These are phyloP conservation scores for Papilio dardanus DNA, from an alignment of 1,140 invertebrate genomes.

Conservation along the genomic window DNA sequence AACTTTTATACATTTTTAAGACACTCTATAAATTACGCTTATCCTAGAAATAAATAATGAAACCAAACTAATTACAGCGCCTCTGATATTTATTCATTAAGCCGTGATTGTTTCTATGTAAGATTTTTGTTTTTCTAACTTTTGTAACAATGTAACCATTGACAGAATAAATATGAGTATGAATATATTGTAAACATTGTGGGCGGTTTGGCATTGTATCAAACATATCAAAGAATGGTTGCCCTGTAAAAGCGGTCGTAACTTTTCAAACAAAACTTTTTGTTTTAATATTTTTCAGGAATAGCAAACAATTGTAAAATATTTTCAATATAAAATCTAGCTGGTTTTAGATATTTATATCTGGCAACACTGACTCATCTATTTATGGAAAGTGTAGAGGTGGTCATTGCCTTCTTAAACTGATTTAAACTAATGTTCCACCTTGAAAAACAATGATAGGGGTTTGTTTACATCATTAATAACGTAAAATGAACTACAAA, in stretches of 20 bases:
- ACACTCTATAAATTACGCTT: no score
- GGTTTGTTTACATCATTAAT: no score
- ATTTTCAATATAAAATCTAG: background rate
- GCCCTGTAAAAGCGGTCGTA: background rate
- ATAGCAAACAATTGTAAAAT: constrained; percentile 6
- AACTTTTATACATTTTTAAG: no score
- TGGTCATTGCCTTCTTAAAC: no score
- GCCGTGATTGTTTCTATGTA: background rate
- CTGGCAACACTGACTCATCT: background rate
- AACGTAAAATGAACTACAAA: no score
- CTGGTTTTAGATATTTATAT: background rate
- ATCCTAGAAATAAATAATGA: no score
- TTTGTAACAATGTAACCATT: background rate
- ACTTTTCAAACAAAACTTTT: constrained; percentile 14
- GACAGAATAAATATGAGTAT: background rate
- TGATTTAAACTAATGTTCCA: no score
- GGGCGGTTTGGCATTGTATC: background rate
- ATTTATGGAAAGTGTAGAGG: no score
- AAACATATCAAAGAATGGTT: constrained; percentile 20
- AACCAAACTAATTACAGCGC: no score
- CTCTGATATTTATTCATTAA: background rate
- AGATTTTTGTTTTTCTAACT: background rate
- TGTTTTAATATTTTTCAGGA: background rate
- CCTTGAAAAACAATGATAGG: no score
- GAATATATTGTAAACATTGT: constrained; percentile 1